Base-by-base conservation (phyloP, 2,797 vertebrate species). In the Perodicticus potto region DNA sequence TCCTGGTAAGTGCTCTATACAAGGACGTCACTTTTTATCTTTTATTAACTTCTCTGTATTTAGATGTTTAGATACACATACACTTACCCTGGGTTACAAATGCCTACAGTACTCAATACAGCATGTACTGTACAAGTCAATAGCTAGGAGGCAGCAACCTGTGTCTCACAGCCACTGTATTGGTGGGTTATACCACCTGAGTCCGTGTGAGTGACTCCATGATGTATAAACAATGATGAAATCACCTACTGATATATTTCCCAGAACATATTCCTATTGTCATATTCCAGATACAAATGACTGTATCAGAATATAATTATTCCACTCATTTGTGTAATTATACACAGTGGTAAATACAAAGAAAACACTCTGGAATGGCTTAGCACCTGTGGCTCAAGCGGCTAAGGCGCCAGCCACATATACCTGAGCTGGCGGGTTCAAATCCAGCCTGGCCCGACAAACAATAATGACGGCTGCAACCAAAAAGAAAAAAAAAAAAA, bases 311-410 rank as follows among this genome's bases (percentile, higher is more conserved):
- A 59, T 81, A 32, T 45, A 72, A 59, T 19, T 72, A 83, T n/a
- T 57, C 45, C 16, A 73, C 32, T 32, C 11, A 4, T 49, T 49
- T 92, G 27, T 76, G 23, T 82, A 81, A 92, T 63, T 73, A 76
- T 20, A 94, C 23, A 85, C 53, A 59, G 17, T 85, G 53, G 20
- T 69, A 86, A 86, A 78, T 37, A 29, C 7, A 57, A 65, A 93
- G 77, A 81, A 81, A 88, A 88, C 29, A 88, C 16, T 67, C 70
- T n/a, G n/a, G n/a, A n/a, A n/a, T n/a, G n/a, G n/a, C n/a, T n/a
- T n/a, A n/a, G n/a, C n/a, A n/a, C n/a, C n/a, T n/a, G n/a, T n/a
- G n/a, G n/a, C n/a, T n/a, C n/a, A n/a, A n/a, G n/a, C n/a, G n/a
- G n/a, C n/a, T n/a, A n/a, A n/a, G n/a, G n/a, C n/a, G n/a, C n/a